Percentiles rank a stretch among this genome's conserved stretches.
phyloP scores from a whole-genome alignment of 2,888 invertebrate genomes.

The Ypsolopha sequella region DNA sequence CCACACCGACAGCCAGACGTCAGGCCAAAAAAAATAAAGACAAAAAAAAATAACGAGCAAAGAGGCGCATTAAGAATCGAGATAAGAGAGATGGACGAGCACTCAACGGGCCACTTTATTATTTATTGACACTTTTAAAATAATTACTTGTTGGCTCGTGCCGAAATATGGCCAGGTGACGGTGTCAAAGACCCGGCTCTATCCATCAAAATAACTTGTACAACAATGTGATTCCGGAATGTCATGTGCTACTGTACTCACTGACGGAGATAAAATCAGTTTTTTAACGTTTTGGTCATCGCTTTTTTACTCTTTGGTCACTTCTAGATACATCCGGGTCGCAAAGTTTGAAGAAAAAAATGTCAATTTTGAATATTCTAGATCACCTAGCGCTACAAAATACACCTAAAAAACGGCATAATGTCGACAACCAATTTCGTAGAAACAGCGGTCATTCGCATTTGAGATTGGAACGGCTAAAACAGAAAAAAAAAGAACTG shows the following conservation, averaged over 20 bases:
- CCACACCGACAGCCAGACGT: constrained; percentile 47
- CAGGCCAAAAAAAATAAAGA: constrained; percentile 42
- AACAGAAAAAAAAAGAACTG: not conserved
- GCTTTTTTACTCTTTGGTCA: too few species aligned
- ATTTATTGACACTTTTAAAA: constrained; percentile 70
- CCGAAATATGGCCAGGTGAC: constrained; percentile 25
- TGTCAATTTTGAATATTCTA: too few species aligned
- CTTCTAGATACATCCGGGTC: too few species aligned
- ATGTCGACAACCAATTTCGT: not conserved
- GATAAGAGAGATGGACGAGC: constrained; percentile 69
- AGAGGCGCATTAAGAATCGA: constrained; percentile 70
- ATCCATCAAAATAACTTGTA: constrained; percentile 5
- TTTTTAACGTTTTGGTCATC: too few species aligned
- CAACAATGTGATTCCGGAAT: not conserved
- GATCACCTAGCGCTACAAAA: too few species aligned
- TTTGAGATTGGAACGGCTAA: not conserved
- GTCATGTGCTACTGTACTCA: constrained; percentile 3
- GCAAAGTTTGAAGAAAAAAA: too few species aligned
- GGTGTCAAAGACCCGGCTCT: constrained; percentile 34
- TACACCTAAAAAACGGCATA: too few species aligned
- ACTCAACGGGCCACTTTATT: constrained; percentile 65
- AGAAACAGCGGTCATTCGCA: not conserved
- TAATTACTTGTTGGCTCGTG: constrained; percentile 67
- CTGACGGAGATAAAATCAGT: too few species aligned
- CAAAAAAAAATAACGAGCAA: constrained; percentile 54